phyloP scores from a whole-genome alignment of 2,797 vertebrate species.

The Brachyalestes nurse region DNA sequence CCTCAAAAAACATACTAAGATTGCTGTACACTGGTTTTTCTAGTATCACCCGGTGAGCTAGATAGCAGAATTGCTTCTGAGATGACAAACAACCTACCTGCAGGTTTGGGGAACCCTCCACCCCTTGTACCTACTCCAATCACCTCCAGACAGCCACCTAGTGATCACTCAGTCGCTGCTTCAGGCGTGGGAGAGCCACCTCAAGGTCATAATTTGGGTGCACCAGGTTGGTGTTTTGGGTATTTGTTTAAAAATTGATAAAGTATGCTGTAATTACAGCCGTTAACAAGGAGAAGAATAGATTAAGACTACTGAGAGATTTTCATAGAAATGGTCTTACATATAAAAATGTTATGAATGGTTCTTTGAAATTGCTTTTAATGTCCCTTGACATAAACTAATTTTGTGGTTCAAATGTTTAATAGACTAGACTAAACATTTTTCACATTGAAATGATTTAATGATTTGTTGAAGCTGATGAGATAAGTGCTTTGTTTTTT shows the following conservation, averaged over 20 bases:
- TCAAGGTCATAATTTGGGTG: slow-evolving; percentile 65
- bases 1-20: neutral
- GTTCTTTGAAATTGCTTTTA: too few relatives aligned
- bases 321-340: too few relatives aligned
- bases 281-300: neutral
- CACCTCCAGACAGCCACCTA: slow-evolving; percentile 36
- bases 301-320: neutral
- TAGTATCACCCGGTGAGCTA: slow-evolving; percentile 61
- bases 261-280: neutral
- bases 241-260: neutral
- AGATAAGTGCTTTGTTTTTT: neutral
- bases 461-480: too few relatives aligned
- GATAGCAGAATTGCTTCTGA: slow-evolving; percentile 45
- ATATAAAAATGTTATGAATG: too few relatives aligned
- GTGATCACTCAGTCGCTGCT: slow-evolving; percentile 53
- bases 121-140: slow-evolving; percentile 77
- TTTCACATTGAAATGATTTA: too few relatives aligned
- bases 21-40: neutral
- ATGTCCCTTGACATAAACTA: too few relatives aligned
- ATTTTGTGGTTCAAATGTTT: neutral
- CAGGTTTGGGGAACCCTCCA: slow-evolving; percentile 71
- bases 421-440: too few relatives aligned
- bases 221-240: slow-evolving; percentile 69
- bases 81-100: slow-evolving; percentile 65
- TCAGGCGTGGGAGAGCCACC: slow-evolving; percentile 57